Evolutionary conservation across 1,140 invertebrate species (phyloP), one percentile per base, ranked within the genome.

Genomic region (Euura saliciscinereae): DNA sequence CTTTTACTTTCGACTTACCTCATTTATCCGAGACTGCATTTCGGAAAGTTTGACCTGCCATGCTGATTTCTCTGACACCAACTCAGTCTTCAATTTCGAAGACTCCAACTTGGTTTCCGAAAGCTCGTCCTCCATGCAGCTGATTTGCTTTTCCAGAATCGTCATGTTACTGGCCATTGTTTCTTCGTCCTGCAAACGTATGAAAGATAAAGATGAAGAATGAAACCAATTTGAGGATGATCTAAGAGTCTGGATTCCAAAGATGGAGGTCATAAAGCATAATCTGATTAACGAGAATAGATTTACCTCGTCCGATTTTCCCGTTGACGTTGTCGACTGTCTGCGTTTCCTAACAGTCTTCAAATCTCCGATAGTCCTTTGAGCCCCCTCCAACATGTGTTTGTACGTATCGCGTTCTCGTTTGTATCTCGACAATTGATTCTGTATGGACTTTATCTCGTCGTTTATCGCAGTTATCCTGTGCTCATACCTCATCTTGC

Each of bases 11-110:
- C 28, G 28, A 28, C 28, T 28, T 59, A 95, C 94, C 91, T 98
- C 96, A 84, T 98, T 98, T 5, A 98, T 91, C 82, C 93, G 93
- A 1, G 97, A 97, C 78, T 96, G 95, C 88, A 97, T 91, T 86
- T 98, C 96, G 0, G 95, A 93, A 13, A 95, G 87, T 82, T 95
- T 95, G 2, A 99, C 93, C 86, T 98, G 95, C 85, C 93, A 95
- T 2, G 92, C 91, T 6, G 96, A 95, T 74, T 94, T 92, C 85
- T 98, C 96, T 6, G 95, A 96, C 2, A 97, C 92, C 2, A 97
- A 89, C 86, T 97, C 96, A 2, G 96, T 97, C 82, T 96, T 96
- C 4, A 97, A 87, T 80, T 96, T 94, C 5, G 95, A 96, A 69
- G 92, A 89, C 78, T 97, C 94, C 8, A 97, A 82, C 73, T 93